These are phyloP conservation scores for Lordiphosa stackelbergi DNA, from an alignment of 1,140 invertebrate species.

Conservation along the genomic window DNA sequence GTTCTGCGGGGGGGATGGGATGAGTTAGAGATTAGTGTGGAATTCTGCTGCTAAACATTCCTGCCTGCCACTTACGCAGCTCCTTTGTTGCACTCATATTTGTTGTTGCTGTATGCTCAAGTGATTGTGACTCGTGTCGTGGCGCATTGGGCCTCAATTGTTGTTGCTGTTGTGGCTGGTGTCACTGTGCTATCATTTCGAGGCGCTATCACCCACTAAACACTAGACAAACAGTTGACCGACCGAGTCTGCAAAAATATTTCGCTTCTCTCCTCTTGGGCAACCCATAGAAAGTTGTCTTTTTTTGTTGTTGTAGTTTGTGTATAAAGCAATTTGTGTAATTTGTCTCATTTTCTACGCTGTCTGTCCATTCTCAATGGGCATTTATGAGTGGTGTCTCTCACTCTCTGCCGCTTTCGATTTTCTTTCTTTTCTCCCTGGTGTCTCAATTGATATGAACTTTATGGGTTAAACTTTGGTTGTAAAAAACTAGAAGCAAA, in stretches of 20 bases:
- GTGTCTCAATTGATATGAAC: slow-evolving; percentile 25
- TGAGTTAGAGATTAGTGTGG: slow-evolving; percentile 4
- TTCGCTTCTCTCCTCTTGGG: slow-evolving; percentile 10
- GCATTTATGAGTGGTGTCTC: background rate
- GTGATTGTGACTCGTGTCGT: slow-evolving; percentile 28
- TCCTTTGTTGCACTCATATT: slow-evolving; percentile 32
- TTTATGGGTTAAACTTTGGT: background rate
- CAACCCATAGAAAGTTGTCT: slow-evolving; percentile 48
- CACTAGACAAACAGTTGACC: slow-evolving; percentile 7
- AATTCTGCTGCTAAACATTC: background rate
- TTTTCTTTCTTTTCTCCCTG: slow-evolving; percentile 30
- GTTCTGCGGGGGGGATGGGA: slow-evolving; percentile 39
- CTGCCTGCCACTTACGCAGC: slow-evolving; percentile 48
- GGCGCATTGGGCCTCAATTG: slow-evolving; percentile 10
- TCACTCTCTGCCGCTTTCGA: slow-evolving; percentile 28
- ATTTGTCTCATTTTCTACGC: slow-evolving; percentile 35
- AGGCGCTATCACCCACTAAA: slow-evolving; percentile 7
- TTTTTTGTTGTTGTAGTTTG: slow-evolving; percentile 1
- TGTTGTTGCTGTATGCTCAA: slow-evolving; percentile 18
- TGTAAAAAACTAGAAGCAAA: too few species aligned
- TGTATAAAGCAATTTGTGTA: slow-evolving; percentile 53
- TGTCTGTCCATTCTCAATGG: slow-evolving; percentile 18
- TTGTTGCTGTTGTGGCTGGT: slow-evolving; percentile 5
- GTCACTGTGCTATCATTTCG: background rate
- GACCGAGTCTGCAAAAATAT: slow-evolving; percentile 25